These are phyloP conservation scores for Orchesella flavescens DNA, from an alignment of 2,888 invertebrate genomes.

Conservation along the genomic window DNA sequence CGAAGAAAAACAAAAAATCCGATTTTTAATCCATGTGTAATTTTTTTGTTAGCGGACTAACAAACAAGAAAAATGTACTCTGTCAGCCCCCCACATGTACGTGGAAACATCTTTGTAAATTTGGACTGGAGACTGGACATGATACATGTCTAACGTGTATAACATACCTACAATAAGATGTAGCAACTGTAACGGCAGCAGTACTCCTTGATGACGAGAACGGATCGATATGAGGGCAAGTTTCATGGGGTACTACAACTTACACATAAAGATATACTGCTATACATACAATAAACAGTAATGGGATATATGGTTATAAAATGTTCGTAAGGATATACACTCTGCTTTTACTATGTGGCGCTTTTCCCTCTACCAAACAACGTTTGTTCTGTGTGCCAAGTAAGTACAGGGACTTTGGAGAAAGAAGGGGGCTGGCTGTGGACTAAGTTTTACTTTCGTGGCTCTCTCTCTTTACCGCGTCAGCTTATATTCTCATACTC, in stretches of 20 bases:
- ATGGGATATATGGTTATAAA: neutral
- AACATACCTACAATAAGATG: slow-evolving; percentile 10
- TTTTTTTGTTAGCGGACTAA: too few relatives aligned
- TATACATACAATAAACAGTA: slow-evolving; percentile 1
- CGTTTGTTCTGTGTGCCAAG: slow-evolving; percentile 10
- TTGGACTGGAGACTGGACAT: neutral
- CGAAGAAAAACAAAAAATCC: too few relatives aligned
- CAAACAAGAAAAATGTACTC: too few relatives aligned
- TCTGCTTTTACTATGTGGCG: too few relatives aligned
- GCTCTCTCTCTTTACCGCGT: neutral
- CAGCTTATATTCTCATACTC: neutral
- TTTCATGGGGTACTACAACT: slow-evolving; percentile 28
- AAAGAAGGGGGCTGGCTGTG: slow-evolving; percentile 24
- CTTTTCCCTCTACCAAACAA: neutral
- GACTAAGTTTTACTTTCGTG: slow-evolving; percentile 13
- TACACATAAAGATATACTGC: neutral
- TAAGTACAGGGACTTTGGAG: neutral
- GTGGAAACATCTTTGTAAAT: neutral
- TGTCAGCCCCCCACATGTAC: too few relatives aligned
- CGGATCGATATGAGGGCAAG: slow-evolving; percentile 56
- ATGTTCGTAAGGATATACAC: too few relatives aligned
- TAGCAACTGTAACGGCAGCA: neutral
- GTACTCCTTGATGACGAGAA: slow-evolving; percentile 20
- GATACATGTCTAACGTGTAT: neutral
- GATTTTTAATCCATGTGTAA: too few relatives aligned